phyloP scores from a whole-genome alignment of 2,113 vertebrate species.

The Prunella himalayana region DNA sequence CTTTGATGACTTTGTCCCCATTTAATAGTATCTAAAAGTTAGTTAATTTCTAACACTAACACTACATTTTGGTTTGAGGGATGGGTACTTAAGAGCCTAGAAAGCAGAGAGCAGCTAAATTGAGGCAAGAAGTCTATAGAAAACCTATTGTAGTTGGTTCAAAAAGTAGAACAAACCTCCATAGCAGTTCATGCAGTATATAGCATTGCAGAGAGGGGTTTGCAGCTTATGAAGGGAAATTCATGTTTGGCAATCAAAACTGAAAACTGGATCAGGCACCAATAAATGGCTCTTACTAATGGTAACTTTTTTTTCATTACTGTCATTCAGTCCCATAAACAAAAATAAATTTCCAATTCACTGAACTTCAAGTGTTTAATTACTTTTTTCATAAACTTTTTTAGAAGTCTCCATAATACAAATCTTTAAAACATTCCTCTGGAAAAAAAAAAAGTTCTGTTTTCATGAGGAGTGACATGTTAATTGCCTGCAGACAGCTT shows the following conservation, averaged over 20 bases:
- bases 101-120: neutral
- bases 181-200: neutral
- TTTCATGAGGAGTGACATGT: neutral
- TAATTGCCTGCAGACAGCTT: constrained; percentile 53
- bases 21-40: neutral
- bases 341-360: neutral
- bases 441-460: neutral
- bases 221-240: neutral
- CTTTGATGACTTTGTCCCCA: fast-evolving
- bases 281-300: neutral
- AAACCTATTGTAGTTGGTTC: neutral
- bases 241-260: neutral
- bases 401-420: neutral
- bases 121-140: neutral
- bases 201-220: neutral
- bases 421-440: neutral
- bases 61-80: neutral
- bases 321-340: neutral
- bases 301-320: neutral
- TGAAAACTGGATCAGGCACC: neutral
- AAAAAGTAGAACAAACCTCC: neutral
- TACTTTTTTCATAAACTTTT: neutral
- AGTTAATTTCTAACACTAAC: neutral
- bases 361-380: neutral
- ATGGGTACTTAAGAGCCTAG: neutral